Evolutionary conservation across 2,888 invertebrate genomes (phyloP).

Genomic region (Bursaphelenchus okinawaensis): DNA sequence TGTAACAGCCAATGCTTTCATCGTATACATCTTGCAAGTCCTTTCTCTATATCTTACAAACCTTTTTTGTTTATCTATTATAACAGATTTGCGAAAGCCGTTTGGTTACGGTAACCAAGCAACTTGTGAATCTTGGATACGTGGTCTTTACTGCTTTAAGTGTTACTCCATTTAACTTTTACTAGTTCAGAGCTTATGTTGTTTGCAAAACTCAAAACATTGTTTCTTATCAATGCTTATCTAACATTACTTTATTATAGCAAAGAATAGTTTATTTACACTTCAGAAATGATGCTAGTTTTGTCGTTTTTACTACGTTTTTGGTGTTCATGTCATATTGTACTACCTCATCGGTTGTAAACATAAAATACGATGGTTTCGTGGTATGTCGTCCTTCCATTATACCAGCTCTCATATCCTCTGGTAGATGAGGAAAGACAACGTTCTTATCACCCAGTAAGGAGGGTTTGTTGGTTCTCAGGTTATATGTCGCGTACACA

Average conservation of each 20-base stretch:
- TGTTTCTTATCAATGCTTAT: background rate
- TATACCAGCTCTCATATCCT: conserved; percentile 33
- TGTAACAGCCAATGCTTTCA: no score
- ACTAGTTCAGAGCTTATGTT: no score
- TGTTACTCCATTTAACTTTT: no score
- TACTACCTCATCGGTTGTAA: background rate
- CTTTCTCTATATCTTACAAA: no score
- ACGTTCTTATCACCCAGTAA: conserved; percentile 46
- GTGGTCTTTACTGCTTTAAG: no score
- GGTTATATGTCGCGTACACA: conserved; percentile 49
- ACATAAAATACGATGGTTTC: background rate
- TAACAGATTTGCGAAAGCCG: background rate
- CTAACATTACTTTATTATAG: background rate
- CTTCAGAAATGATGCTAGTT: background rate
- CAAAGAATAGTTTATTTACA: background rate
- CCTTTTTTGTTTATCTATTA: background rate
- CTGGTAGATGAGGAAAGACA: conserved; percentile 46
- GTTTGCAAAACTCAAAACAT: no score
- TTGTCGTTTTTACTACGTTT: background rate
- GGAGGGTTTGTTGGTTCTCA: conserved; percentile 38
- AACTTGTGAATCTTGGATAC: no score
- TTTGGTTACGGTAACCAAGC: background rate
- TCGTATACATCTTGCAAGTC: no score
- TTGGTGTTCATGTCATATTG: background rate
- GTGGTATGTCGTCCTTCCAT: conserved; percentile 13